phyloP scores from a whole-genome alignment of 2,113 vertebrate species.

The Indicator maculatus region DNA sequence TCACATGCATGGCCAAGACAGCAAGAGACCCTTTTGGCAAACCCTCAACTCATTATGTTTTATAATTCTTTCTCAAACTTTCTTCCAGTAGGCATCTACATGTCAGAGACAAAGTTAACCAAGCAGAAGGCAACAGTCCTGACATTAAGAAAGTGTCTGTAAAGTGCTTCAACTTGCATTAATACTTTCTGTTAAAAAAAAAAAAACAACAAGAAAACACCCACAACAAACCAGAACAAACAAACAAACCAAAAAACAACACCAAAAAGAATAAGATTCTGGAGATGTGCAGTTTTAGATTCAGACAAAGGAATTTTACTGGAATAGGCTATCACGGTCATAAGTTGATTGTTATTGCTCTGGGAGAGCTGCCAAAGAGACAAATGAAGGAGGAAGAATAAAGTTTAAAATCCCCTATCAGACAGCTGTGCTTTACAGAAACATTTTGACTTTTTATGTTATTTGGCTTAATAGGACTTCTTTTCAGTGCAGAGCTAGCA shows the following conservation, averaged over 20 bases:
- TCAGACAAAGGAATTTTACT: slow-evolving; percentile 26
- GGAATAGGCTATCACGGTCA: slow-evolving; percentile 25
- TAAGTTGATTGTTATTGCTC: slow-evolving; percentile 18
- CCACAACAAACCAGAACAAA: too few species aligned
- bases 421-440: slow-evolving; percentile 44
- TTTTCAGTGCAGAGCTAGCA: slow-evolving; percentile 19
- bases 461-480: slow-evolving; percentile 14
- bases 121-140: neutral
- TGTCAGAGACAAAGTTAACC: neutral
- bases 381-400: slow-evolving; percentile 16
- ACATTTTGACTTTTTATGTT: slow-evolving; percentile 1
- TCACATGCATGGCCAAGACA: neutral
- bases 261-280: neutral
- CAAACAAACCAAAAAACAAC: too few species aligned
- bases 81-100: neutral
- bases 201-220: neutral
- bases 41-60: neutral
- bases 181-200: neutral
- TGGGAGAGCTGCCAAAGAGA: slow-evolving; percentile 59
- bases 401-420: slow-evolving; percentile 26
- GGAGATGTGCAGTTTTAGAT: slow-evolving; percentile 25
- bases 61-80: neutral
- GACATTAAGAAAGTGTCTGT: neutral
- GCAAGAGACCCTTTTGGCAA: neutral
- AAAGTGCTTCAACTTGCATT: neutral